Evolutionary conservation across 2,797 vertebrate species (phyloP).

Genomic region (Enteromius paludinosus): DNA sequence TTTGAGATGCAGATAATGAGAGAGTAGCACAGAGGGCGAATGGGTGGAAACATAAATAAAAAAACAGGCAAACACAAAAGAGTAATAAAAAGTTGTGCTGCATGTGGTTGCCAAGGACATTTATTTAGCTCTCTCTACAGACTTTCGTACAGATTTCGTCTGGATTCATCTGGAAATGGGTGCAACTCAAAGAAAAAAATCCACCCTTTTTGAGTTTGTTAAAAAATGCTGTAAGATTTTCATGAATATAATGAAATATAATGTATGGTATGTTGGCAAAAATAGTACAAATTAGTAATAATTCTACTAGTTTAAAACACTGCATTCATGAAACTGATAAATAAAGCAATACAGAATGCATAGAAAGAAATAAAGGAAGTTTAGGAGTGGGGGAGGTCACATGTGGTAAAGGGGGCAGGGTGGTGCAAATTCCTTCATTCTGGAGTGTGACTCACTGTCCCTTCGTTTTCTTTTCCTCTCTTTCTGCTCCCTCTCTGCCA

Average conservation of each 20-base stretch:
- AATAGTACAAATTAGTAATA: not conserved
- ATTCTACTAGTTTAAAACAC: not conserved
- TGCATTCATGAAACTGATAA: not conserved
- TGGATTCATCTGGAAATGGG: conserved; percentile 3
- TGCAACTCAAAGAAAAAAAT: not conserved
- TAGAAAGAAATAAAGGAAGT: not conserved
- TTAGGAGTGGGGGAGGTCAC: conserved; percentile 15
- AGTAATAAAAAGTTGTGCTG: conserved; percentile 20
- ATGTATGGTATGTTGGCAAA: not conserved
- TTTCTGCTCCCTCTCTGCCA: conserved; percentile 19
- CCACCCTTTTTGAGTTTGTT: not conserved
- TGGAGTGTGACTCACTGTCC: conserved; percentile 51
- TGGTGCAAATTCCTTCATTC: conserved; percentile 34
- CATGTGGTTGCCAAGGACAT: not conserved
- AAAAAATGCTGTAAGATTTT: not conserved
- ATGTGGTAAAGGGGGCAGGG: not conserved
- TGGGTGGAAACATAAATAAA: not conserved
- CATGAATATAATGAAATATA: not conserved
- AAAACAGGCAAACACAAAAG: conserved; percentile 35
- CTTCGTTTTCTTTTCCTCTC: conserved; percentile 29
- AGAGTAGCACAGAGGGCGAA: not conserved
- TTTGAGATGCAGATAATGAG: conserved; percentile 16
- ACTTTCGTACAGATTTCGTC: not conserved
- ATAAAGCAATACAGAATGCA: conserved; percentile 4
- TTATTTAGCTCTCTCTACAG: not conserved